phyloP scores from a whole-genome alignment of 1,140 invertebrate genomes.

The Heliothis virescens region DNA sequence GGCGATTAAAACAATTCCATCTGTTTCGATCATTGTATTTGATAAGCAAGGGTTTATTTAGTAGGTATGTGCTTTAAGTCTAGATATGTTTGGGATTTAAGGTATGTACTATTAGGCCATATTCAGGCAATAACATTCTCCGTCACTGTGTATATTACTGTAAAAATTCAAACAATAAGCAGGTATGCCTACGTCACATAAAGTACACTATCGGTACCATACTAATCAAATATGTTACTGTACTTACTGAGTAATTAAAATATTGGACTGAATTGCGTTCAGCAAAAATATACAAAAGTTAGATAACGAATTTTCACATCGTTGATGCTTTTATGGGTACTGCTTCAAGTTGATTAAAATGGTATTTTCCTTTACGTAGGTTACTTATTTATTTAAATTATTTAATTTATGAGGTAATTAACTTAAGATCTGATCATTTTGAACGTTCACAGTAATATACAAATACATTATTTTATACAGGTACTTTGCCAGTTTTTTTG shows the following conservation, averaged over 20 bases:
- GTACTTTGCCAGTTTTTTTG: neutral
- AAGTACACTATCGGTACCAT: neutral
- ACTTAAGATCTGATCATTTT: neutral
- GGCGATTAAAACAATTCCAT: slow-evolving; percentile 39
- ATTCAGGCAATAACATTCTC: neutral
- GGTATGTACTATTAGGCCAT: slow-evolving; percentile 32
- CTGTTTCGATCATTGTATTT: slow-evolving; percentile 41
- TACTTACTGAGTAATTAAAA: neutral
- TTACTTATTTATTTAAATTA: neutral
- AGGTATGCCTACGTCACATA: too few species aligned
- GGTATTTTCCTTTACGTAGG: neutral
- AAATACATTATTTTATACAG: too few species aligned
- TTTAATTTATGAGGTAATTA: neutral
- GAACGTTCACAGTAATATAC: slow-evolving; percentile 28
- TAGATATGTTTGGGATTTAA: slow-evolving; percentile 44
- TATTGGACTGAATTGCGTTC: neutral
- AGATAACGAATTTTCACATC: too few species aligned
- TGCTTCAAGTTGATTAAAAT: too few species aligned
- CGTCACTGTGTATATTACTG: slow-evolving; percentile 7
- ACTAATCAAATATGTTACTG: neutral
- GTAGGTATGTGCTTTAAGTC: slow-evolving; percentile 36
- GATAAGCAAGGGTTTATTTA: slow-evolving; percentile 34
- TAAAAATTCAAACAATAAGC: neutral
- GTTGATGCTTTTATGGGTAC: too few species aligned
- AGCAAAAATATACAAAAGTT: too few species aligned